Evolutionary conservation across 2,888 invertebrate genomes (phyloP), one percentile per base, ranked within the genome.

Genomic region (Xylota segnis): DNA sequence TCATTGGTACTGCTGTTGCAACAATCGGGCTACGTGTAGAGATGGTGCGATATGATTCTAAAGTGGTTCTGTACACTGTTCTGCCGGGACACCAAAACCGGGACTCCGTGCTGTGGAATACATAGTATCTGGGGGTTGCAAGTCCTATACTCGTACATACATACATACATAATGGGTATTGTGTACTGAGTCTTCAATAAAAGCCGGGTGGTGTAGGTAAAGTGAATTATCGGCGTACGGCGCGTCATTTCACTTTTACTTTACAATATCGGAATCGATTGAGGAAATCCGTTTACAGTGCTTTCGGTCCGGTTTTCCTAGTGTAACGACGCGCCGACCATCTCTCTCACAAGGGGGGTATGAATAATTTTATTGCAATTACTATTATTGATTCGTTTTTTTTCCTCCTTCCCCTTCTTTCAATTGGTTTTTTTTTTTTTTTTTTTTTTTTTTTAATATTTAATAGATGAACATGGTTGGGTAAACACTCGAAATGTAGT

Each of bases 201-300:
- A 70, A 65, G 70, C 34, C 65, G 79, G 32, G 18, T 29, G 56
- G 7, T 27, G 81, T 59, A 61, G 47, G 72, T 72, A 82, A 82
- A 86, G 72, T 86, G 76, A 86, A 82, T 86, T 86, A 86, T 82
- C 82, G 82, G 61, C 68, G 37, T 52, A 77, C 63, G 83, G 66
- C 72, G 59, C 82, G 66, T 82, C 82, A 82, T 86, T 82, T 86
- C 77, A 82, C 82, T 86, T 82, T 86, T 86, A 86, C 63, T 82
- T 70, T 65, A 52, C 52, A 81, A 77, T 77, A 86, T 82, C 76
- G 72, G 12, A 77, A 86, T 86, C 86, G 86, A 86, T 86, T 86
- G 86, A 82, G 86, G 82, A 86, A 86, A 86, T 82, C 86, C 86
- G 82, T 82, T 86, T 81, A 82, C 68, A 86, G 81, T 71, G 16